Percentiles rank a stretch among this genome's conserved stretches.
These are phyloP conservation scores for Drosophila guanche DNA, from an alignment of 1,140 invertebrate genomes.

Conservation along the genomic window DNA sequence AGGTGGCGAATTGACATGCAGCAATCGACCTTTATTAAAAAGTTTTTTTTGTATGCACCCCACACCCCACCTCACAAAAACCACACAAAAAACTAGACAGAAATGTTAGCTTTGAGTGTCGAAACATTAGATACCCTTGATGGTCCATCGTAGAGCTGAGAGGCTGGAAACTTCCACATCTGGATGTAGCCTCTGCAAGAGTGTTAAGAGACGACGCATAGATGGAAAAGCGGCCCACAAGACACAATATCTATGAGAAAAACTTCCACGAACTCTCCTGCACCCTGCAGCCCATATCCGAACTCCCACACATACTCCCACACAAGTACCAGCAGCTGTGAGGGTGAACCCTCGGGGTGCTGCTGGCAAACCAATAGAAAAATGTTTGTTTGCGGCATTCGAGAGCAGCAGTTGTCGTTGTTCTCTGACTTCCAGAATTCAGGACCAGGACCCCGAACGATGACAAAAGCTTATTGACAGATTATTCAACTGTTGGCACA, in stretches of 20 bases:
- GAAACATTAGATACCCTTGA: too few species aligned
- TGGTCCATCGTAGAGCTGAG: too few species aligned
- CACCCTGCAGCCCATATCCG: too few species aligned
- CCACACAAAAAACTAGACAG: not conserved
- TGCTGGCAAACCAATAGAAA: constrained; percentile 69
- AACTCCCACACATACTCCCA: not conserved
- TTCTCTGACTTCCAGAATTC: constrained; percentile 3
- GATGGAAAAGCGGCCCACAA: constrained; percentile 54
- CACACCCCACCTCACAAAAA: constrained; percentile 23
- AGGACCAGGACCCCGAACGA: constrained; percentile 48
- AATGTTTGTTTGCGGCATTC: constrained; percentile 75
- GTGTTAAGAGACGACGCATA: too few species aligned
- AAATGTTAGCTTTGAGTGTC: too few species aligned
- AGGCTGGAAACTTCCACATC: not conserved
- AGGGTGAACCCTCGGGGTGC: constrained; percentile 32
- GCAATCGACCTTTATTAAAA: constrained; percentile 82
- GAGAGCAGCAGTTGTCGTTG: constrained; percentile 31
- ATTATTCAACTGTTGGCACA: constrained; percentile 81
- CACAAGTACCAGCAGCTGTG: constrained; percentile 20
- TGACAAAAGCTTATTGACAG: constrained; percentile 81
- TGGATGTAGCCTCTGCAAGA: too few species aligned
- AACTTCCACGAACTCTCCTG: constrained; percentile 30
- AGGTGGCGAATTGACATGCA: constrained; percentile 77
- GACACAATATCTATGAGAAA: constrained; percentile 69
- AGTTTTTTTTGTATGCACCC: constrained; percentile 54